A percentile compares a stretch with the other conserved stretches of the same genome.
Conservation (phyloP, 2,113 vertebrate genomes). For the Mormyrus iriodes region DNA sequence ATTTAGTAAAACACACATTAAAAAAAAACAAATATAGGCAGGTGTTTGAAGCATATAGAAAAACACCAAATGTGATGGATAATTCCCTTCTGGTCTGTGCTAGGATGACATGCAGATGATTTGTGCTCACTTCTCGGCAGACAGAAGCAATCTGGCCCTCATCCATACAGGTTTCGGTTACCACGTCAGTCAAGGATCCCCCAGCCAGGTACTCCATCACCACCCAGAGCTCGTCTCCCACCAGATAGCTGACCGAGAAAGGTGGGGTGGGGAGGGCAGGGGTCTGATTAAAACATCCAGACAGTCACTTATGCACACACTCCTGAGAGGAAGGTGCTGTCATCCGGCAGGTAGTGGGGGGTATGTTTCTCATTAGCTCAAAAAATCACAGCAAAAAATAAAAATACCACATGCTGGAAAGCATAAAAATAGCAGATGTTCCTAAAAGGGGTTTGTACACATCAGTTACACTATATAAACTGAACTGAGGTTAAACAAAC, state of each 20-base stretch:
- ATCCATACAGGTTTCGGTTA: constrained; percentile 98
- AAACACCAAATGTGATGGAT: not conserved
- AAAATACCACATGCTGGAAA: not conserved
- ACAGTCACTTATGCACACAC: not conserved
- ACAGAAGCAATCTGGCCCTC: constrained; percentile 98
- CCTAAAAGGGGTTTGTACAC: not conserved
- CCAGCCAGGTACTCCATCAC: constrained; percentile 98
- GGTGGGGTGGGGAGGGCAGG: not conserved
- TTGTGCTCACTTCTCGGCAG: constrained; percentile 84
- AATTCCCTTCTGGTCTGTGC: not conserved
- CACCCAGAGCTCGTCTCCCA: constrained; percentile 96
- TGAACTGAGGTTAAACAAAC: not conserved
- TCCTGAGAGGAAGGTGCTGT: not conserved
- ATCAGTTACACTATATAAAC: not conserved
- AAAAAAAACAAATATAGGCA: not conserved
- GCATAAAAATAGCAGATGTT: not conserved
- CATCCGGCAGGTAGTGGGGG: not conserved
- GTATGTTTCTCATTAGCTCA: not conserved
- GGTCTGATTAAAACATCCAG: not conserved
- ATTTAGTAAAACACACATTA: not conserved
- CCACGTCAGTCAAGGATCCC: constrained; percentile 92
- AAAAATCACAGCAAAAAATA: not conserved
- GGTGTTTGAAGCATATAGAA: not conserved
- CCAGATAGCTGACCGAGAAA: constrained; percentile 75
- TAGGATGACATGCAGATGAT: not conserved